Base-by-base conservation (phyloP, 2,888 invertebrate genomes). In the Caenorhabditis imperialis region DNA sequence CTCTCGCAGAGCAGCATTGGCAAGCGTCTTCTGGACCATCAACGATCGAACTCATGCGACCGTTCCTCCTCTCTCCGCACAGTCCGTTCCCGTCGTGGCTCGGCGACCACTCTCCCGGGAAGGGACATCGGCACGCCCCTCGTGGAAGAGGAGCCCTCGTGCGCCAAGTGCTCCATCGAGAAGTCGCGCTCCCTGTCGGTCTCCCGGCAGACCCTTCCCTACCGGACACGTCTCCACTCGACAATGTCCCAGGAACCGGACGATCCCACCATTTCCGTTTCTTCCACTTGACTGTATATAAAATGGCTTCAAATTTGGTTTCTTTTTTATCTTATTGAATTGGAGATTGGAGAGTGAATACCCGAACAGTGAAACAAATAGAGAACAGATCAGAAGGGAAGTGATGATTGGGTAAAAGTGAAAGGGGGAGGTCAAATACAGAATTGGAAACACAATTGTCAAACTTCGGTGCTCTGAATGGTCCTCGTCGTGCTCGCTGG, bases 1-100 rank as follows among this genome's bases (percentile, higher is more conserved):
- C 47, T 82, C 10, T 77, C 77, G 4, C 76, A 78, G 55, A 81
- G 77, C 54, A 75, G 72, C 25, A 50, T 82, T 37, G 82, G 82
- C 2, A 73, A 74, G 22, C 58, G 78, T 10, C 62, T 80, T 44
- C 27, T 73, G 10, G 77, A 77, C 20, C 65, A 67, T 40, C 71
- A 63, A 16, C 47, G 73, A 3, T 69, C 60, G 1, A 70, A 67
- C 27, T 71, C 77, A 0, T 47, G 61, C 27, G 77, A 80, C 47
- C 69, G 79, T 14, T 73, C 74, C 2, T 79, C 74, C 3, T 79
- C 79, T 5, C 54, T 79, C 4, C 61, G 79, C 22, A 79, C 79
- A 4, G 61, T 77, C 25, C 72, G 79, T 20, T 79, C 79, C 14
- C 54, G 76, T 14, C 16, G 76, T 12, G 72, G 67, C 5, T 76